Conservation (phyloP, 64 coral and sea anemone genomes). For the Anthopleura sola region DNA sequence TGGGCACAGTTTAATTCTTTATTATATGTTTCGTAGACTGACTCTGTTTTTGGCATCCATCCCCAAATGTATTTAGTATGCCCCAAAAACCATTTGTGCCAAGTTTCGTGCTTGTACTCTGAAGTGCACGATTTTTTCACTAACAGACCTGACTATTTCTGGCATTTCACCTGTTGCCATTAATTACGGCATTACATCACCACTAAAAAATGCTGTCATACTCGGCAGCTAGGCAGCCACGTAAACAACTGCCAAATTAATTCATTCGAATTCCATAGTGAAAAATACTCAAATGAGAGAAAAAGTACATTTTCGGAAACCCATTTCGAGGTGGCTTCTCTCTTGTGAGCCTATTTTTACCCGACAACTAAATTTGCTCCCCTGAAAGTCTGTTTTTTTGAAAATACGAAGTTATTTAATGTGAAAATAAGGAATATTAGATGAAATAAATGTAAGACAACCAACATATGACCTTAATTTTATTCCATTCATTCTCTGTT, state of each 20-base stretch:
- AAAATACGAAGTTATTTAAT: neutral
- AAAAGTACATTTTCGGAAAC: neutral
- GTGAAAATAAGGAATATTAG: neutral
- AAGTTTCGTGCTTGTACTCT: too few relatives aligned
- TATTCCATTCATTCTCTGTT: neutral
- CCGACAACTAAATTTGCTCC: neutral
- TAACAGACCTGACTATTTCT: too few relatives aligned
- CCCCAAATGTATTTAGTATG: too few relatives aligned
- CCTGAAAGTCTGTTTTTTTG: neutral
- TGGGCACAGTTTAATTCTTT: too few relatives aligned
- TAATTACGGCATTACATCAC: neutral
- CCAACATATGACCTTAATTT: neutral
- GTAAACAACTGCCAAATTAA: conserved; percentile 5
- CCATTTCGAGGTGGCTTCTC: neutral
- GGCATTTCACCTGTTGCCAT: conserved; percentile 12
- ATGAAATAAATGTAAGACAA: neutral
- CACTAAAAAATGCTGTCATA: neutral
- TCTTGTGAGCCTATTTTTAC: neutral
- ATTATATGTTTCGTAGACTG: too few relatives aligned
- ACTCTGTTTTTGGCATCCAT: too few relatives aligned
- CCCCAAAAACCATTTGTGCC: too few relatives aligned
- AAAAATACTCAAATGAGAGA: neutral
- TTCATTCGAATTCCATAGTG: conserved; percentile 1
- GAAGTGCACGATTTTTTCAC: too few relatives aligned
- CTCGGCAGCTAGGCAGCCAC: conserved; percentile 14